Evolutionary conservation across 1,140 invertebrate species (phyloP).

Genomic region (Melanaphis sacchari): DNA sequence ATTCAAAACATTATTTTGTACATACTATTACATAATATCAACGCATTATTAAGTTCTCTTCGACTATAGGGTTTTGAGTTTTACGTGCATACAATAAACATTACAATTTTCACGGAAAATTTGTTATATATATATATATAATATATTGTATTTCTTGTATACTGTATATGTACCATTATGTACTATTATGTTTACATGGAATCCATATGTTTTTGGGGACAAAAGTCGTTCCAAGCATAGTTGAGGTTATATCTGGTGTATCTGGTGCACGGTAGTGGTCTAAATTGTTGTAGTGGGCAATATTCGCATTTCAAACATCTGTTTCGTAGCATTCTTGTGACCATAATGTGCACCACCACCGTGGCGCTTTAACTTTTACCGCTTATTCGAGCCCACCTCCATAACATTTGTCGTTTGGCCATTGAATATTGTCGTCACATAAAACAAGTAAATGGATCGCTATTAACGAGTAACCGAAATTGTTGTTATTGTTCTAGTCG

Average conservation of each 20-base stretch:
- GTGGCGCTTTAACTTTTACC: neutral
- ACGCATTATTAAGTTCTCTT: neutral
- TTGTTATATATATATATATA: neutral
- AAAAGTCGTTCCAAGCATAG: conserved; percentile 35
- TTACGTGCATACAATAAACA: neutral
- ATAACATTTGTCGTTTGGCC: conserved; percentile 9
- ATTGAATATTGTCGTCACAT: neutral
- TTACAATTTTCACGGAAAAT: neutral
- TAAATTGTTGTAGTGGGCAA: neutral
- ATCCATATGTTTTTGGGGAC: conserved; percentile 10
- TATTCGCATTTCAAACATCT: conserved; percentile 42
- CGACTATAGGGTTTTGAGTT: neutral
- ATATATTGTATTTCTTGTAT: no score
- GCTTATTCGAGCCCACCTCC: neutral
- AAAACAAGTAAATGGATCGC: conserved; percentile 9
- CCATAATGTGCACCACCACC: neutral
- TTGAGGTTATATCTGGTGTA: neutral
- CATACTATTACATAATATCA: neutral
- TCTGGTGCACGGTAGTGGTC: neutral
- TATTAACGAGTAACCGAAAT: conserved; percentile 28
- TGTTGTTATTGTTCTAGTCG: conserved; percentile 38
- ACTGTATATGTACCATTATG: neutral
- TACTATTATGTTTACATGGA: conserved; percentile 11
- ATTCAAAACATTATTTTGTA: neutral
- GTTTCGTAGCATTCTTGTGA: conserved; percentile 37